Base-by-base conservation (phyloP, 2,888 invertebrate genomes). In the Stenurella melanura region DNA sequence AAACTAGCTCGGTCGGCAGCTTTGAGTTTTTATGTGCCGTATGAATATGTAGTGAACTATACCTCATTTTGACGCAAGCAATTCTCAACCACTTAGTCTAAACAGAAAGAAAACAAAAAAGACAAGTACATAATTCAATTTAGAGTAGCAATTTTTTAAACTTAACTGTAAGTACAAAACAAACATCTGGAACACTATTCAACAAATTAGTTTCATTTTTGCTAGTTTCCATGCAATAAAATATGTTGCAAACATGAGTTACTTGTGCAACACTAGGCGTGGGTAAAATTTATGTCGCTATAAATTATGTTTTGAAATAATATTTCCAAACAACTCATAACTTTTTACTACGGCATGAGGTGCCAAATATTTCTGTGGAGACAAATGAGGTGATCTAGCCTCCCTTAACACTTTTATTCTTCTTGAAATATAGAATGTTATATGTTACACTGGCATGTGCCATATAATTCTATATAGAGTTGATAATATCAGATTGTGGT, bases 311-410 rank as follows among this genome's bases (percentile, higher is more conserved):
- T 50, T 17, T 50, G 50, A 50, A 50, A 58, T 58, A 58, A 12
- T 58, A 58, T 58, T 58, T 58, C 58, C 21, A 58, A 58, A 58
- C 58, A 58, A 50, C 50, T 50, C 50, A n/a, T 17, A 50, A 50
- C n/a, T 50, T 50, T 50, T 50, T 50, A 50, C 50, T 15, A n/a
- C 6, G 12, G 4, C 50, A n/a, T n/a, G 15, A 50, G 50, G n/a
- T 15, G 50, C 50, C 50, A 50, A 50, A 50, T 50, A 50, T n/a
- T 50, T 50, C 50, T 3, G 15, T 50, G 50, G 15, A 50, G 50
- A 50, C 50, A 50, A 50, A 50, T 50, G 50, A 50, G n/a, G 50
- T 15, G n/a, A 15, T 50, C n/a, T 15, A 50, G 50, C n/a, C n/a
- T 50, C 50, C 15, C 50, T 50, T 50, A 50, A 50, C 1, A 1